phyloP scores from a whole-genome alignment of 2,113 vertebrate species.

The Neoarius graeffei region DNA sequence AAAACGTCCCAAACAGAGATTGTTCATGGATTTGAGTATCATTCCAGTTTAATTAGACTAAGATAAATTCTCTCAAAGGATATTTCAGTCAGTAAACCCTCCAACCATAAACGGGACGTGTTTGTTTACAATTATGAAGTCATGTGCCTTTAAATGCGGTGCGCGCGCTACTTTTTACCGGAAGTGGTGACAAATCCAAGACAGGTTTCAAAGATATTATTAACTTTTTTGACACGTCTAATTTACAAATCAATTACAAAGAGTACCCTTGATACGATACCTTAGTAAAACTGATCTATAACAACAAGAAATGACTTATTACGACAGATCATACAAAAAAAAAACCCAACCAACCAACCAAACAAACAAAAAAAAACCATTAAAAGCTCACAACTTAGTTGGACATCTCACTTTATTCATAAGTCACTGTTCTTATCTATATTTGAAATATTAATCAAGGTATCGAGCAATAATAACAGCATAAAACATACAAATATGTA shows the following conservation, averaged over 20 bases:
- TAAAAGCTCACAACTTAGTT: not conserved
- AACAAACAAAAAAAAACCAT: not conserved
- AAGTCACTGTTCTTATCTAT: not conserved
- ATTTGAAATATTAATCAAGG: too few species aligned
- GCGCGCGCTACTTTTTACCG: conserved; percentile 33
- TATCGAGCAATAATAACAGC: not conserved
- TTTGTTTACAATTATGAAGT: conserved; percentile 23
- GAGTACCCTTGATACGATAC: not conserved
- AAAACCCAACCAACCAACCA: not conserved
- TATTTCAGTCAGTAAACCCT: not conserved
- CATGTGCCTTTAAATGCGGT: conserved; percentile 48
- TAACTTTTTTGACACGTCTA: not conserved
- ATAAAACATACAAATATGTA: too few species aligned
- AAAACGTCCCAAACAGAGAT: not conserved
- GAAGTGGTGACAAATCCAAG: conserved; percentile 38
- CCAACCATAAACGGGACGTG: not conserved
- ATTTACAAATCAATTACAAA: not conserved
- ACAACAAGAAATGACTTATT: not conserved
- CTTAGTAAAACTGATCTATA: not conserved
- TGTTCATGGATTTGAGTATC: not conserved
- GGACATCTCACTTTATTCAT: not conserved
- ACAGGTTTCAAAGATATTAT: not conserved
- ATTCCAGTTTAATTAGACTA: not conserved
- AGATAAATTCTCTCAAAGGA: not conserved
- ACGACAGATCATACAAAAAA: not conserved